phyloP scores from a whole-genome alignment of 2,797 vertebrate genomes.

The Sphenopsis melanotis region DNA sequence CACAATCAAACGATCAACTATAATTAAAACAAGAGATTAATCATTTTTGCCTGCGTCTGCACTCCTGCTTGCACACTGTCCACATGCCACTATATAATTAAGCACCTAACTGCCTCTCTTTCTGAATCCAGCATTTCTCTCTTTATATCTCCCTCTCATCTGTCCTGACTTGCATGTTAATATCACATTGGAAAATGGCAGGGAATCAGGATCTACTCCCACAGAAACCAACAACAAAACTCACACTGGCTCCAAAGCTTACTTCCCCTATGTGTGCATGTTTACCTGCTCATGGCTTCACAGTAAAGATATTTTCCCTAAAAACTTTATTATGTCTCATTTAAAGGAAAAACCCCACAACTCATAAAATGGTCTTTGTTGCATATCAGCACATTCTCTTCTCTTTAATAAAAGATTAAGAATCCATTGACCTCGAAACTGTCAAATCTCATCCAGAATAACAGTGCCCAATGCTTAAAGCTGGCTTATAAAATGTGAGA shows the following conservation, averaged over 20 bases:
- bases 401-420: slow-evolving; percentile 44
- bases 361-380: slow-evolving; percentile 8
- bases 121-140: slow-evolving; percentile 41
- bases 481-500: slow-evolving; percentile 65
- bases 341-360: neutral
- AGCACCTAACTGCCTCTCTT: slow-evolving; percentile 48
- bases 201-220: neutral
- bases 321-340: neutral
- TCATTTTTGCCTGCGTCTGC: slow-evolving; percentile 53
- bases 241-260: neutral
- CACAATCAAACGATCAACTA: slow-evolving; percentile 34
- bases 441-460: slow-evolving; percentile 55
- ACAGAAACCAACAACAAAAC: neutral
- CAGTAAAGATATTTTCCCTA: slow-evolving; percentile 17
- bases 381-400: neutral
- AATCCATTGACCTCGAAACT: slow-evolving; percentile 41
- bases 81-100: slow-evolving; percentile 61
- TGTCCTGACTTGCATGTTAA: slow-evolving; percentile 73
- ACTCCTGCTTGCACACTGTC: slow-evolving; percentile 37
- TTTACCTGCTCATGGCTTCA: neutral
- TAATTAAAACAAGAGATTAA: slow-evolving; percentile 40
- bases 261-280: neutral
- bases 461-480: slow-evolving; percentile 39
- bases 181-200: slow-evolving; percentile 6
- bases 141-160: neutral